These are phyloP conservation scores for Alsophila aescularia DNA, from an alignment of 2,888 invertebrate species.

Conservation along the genomic window DNA sequence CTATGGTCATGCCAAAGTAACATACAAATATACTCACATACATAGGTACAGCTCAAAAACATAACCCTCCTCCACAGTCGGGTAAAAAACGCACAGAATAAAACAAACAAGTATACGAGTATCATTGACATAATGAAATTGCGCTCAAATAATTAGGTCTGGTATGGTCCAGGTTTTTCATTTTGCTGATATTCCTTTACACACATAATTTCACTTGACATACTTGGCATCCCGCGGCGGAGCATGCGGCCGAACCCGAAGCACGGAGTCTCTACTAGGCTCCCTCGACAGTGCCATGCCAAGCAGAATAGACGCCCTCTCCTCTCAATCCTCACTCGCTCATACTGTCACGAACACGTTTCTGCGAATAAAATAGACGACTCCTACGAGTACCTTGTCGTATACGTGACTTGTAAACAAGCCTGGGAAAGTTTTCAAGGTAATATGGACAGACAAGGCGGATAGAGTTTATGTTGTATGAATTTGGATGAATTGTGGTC, in stretches of 20 bases:
- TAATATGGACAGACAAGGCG: constrained; percentile 13
- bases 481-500: neutral
- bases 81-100: no score
- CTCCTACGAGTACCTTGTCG: constrained; percentile 37
- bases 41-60: no score
- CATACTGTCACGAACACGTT: constrained; percentile 67
- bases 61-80: no score
- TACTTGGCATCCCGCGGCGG: constrained; percentile 73
- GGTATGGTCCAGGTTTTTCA: no score
- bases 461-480: constrained; percentile 4
- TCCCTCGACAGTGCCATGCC: constrained; percentile 73
- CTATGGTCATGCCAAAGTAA: no score
- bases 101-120: no score
- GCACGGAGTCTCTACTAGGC: constrained; percentile 72
- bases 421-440: constrained; percentile 8
- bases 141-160: no score
- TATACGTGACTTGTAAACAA: constrained; percentile 46
- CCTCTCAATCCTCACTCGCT: constrained; percentile 73
- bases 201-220: constrained; percentile 8
- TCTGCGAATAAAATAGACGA: constrained; percentile 55
- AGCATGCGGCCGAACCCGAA: constrained; percentile 65
- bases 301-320: constrained; percentile 70
- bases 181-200: neutral
- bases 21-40: no score
- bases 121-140: no score